phyloP scores from a whole-genome alignment of 2,797 vertebrate genomes.

The Cossypha caffra region DNA sequence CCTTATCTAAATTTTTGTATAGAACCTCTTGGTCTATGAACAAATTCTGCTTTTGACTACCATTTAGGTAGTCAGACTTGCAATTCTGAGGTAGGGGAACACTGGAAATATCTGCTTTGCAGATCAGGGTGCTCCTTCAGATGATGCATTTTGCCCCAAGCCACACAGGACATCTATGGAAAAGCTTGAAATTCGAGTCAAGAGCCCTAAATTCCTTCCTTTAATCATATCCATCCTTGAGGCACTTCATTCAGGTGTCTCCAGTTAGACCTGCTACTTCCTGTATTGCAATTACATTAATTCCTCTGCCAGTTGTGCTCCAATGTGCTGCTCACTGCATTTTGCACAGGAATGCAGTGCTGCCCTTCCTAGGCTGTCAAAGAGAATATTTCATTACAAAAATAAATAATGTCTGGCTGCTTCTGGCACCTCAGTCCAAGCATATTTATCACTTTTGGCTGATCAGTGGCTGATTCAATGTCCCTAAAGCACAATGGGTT shows the following conservation, averaged over 20 bases:
- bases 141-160: neutral
- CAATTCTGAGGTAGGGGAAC: neutral
- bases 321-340: neutral
- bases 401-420: constrained; percentile 56
- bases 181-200: neutral
- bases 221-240: neutral
- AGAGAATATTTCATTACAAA: constrained; percentile 30
- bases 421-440: constrained; percentile 13
- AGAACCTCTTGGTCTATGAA: neutral
- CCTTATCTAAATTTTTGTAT: neutral
- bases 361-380: neutral
- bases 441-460: constrained; percentile 9
- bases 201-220: neutral
- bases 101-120: neutral
- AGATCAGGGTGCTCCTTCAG: neutral
- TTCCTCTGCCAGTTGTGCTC: neutral
- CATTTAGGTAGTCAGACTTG: neutral
- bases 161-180: neutral
- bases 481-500: neutral
- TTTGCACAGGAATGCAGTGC: neutral
- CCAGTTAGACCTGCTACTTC: neutral
- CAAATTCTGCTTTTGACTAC: neutral
- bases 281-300: neutral
- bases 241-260: neutral
- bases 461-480: neutral